Evolutionary conservation across 2,113 vertebrate genomes (phyloP).

Genomic region (Gavialis gangeticus): DNA sequence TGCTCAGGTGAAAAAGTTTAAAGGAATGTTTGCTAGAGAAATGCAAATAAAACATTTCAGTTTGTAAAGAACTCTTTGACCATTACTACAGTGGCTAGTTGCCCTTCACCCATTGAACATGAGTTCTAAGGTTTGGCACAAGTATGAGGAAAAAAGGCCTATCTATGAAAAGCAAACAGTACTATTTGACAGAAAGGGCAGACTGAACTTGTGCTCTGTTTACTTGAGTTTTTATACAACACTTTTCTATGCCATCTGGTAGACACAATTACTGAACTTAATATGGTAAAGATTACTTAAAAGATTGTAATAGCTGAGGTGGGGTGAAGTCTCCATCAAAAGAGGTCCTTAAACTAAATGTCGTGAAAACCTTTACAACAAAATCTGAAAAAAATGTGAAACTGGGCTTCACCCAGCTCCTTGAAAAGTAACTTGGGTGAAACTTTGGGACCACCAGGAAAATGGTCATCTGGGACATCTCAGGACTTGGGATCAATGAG

Average conservation of each 20-base stretch:
- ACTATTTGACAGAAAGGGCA: constrained; percentile 27
- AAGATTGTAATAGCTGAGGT: not conserved
- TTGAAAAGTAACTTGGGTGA: not conserved
- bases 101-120: not conserved
- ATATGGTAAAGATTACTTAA: not conserved
- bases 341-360: not conserved
- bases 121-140: not conserved
- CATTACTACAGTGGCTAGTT: not conserved
- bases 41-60: not conserved
- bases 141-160: not conserved
- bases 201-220: constrained; percentile 38
- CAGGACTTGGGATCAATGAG: not conserved
- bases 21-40: not conserved
- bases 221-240: not conserved
- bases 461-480: not conserved
- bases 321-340: not conserved
- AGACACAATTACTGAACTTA: not conserved
- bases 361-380: not conserved
- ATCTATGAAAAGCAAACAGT: constrained; percentile 21
- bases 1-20: not conserved
- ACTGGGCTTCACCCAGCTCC: not conserved
- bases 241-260: not conserved
- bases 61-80: not conserved
- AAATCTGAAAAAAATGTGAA: not conserved
- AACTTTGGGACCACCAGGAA: not conserved